phyloP scores from a whole-genome alignment of 2,888 invertebrate genomes.

The Cylloceria caligata region DNA sequence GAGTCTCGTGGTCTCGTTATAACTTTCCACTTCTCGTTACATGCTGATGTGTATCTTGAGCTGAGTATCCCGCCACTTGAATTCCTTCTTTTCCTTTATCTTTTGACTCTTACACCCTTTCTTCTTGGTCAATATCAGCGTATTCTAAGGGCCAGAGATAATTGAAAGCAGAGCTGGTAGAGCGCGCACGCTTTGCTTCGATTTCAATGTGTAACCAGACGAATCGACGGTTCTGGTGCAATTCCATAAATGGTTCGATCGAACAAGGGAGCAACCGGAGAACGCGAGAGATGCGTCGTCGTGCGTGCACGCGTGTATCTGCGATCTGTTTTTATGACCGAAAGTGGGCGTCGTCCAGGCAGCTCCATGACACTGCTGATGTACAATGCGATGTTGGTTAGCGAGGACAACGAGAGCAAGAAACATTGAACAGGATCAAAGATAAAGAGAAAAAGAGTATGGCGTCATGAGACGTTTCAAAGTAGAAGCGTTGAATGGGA shows the following conservation, averaged over 20 bases:
- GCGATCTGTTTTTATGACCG: conserved; percentile 81
- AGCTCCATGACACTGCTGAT: conserved; percentile 19
- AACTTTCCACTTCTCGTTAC: conserved; percentile 12
- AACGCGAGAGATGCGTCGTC: conserved; percentile 43
- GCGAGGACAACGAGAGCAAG: conserved; percentile 48
- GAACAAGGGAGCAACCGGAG: conserved; percentile 69
- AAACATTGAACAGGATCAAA: conserved; percentile 47
- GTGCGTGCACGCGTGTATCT: conserved; percentile 69
- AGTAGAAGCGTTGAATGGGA: conserved; percentile 36
- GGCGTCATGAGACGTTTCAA: conserved; percentile 33
- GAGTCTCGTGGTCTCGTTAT: conserved; percentile 21
- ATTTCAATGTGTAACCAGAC: conserved; percentile 59
- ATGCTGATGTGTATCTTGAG: conserved; percentile 26
- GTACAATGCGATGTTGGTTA: conserved; percentile 44
- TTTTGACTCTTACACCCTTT: conserved; percentile 14
- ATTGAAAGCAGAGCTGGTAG: conserved; percentile 33
- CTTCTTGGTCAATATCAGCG: conserved; percentile 5
- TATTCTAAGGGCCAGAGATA: conserved; percentile 35
- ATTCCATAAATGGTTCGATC: conserved; percentile 75
- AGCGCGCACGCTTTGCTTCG: conserved; percentile 24
- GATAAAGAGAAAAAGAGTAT: conserved; percentile 27
- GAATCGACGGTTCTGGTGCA: conserved; percentile 73
- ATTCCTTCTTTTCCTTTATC: conserved; percentile 24
- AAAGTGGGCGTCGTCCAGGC: conserved; percentile 78
- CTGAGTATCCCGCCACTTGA: conserved; percentile 7